phyloP scores from a whole-genome alignment of 2,888 invertebrate genomes.

The Amphipyra berbera region DNA sequence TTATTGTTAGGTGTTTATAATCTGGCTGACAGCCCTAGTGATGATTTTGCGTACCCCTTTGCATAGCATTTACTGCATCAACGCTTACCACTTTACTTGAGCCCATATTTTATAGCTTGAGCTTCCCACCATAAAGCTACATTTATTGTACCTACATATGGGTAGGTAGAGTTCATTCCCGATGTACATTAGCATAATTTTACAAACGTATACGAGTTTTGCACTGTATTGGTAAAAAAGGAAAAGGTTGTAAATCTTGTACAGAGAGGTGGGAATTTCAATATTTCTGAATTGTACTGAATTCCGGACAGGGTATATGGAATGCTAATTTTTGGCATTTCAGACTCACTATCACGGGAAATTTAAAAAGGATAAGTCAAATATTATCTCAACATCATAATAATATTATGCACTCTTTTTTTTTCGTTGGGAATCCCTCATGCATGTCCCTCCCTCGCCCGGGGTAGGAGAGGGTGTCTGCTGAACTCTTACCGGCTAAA shows the following conservation, averaged over 20 bases:
- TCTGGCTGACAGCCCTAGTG: conserved; percentile 16
- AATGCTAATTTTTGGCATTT: too few relatives aligned
- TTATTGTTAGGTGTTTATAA: neutral
- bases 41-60: conserved; percentile 17
- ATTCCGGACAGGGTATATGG: too few relatives aligned
- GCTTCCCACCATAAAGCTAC: conserved; percentile 24
- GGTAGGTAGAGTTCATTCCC: conserved; percentile 7
- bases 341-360: too few relatives aligned
- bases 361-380: too few relatives aligned
- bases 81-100: conserved; percentile 17
- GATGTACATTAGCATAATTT: conserved; percentile 31
- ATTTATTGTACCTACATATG: conserved; percentile 20
- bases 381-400: too few relatives aligned
- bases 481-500: too few relatives aligned
- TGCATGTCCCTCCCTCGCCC: too few relatives aligned
- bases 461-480: too few relatives aligned
- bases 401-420: too few relatives aligned
- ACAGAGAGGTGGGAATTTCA: too few relatives aligned
- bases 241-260: neutral
- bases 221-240: neutral
- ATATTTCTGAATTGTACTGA: too few relatives aligned
- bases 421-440: too few relatives aligned
- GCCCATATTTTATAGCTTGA: conserved; percentile 27
- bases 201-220: conserved; percentile 24
- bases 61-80: conserved; percentile 22